phyloP scores from a whole-genome alignment of 2,888 invertebrate species.

The Pinctada fucata region DNA sequence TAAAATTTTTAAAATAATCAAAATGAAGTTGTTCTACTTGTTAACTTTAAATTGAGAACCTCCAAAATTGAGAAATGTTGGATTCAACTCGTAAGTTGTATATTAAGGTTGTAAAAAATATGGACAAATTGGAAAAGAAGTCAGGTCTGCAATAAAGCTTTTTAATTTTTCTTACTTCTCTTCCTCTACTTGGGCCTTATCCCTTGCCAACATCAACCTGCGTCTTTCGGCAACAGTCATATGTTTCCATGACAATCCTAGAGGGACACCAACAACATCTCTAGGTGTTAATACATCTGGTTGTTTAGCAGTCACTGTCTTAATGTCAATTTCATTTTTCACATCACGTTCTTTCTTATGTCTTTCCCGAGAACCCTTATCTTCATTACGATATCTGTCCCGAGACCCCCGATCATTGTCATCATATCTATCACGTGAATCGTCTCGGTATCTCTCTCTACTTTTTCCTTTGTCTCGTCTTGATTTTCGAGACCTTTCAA shows the following conservation, averaged over 20 bases:
- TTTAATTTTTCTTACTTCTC: slow-evolving; percentile 44
- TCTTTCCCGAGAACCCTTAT: slow-evolving; percentile 5
- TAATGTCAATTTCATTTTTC: slow-evolving; percentile 25
- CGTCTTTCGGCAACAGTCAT: slow-evolving; percentile 58
- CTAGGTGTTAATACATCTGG: slow-evolving; percentile 42
- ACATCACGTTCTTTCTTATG: slow-evolving; percentile 8
- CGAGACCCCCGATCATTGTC: slow-evolving; percentile 9
- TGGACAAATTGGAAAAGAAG: too few species aligned
- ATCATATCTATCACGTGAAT: slow-evolving; percentile 38
- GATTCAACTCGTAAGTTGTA: too few species aligned
- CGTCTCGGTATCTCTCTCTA: slow-evolving; percentile 36
- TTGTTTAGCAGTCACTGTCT: slow-evolving; percentile 2
- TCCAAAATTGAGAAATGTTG: too few species aligned
- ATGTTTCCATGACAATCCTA: slow-evolving; percentile 61
- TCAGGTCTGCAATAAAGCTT: too few species aligned
- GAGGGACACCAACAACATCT: slow-evolving; percentile 53
- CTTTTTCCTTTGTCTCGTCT: slow-evolving; percentile 38
- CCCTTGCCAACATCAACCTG: slow-evolving; percentile 52
- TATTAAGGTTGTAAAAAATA: too few species aligned
- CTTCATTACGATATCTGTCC: slow-evolving; percentile 17
- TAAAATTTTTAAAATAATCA: too few species aligned
- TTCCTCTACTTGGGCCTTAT: slow-evolving; percentile 50
- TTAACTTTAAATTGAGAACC: too few species aligned
- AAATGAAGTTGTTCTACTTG: too few species aligned
- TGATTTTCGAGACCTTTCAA: slow-evolving; percentile 19